Evolutionary conservation across 2,113 vertebrate species (phyloP), one percentile per base, ranked within the genome.

Genomic region (Oxyura jamaicensis): DNA sequence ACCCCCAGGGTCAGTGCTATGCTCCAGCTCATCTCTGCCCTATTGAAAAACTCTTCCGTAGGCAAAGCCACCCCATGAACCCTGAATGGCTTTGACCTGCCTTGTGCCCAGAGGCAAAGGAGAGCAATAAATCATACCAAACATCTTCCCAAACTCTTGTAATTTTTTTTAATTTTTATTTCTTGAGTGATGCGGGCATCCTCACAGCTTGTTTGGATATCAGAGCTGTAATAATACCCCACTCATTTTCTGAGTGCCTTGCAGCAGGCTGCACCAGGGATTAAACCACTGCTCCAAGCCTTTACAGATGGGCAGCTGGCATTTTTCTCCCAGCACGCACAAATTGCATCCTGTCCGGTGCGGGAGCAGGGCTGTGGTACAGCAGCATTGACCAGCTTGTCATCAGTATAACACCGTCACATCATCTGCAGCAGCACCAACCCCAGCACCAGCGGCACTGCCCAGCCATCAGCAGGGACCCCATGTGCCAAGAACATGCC

Each of bases 191-290:
- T 52, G 5, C 1, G 3, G 44, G 21, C 7, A 2, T 14, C 42
- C 52, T n/a, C 0, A 0, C 50, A 31, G 36, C 33, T 41, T 5
- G 3, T n/a, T 42, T 17, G 36, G 53, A 25, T 4, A 48, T 10
- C 52, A 21, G 8, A 41, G 28, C 58, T 46, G 4, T 36, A 5
- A 3, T 10, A 53, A 58, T 66, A 29, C 8, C 39, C 31, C 19
- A 8, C 28, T 13, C 10, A 8, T 33, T 6, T 33, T 52, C 18
- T 3, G 13, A 5, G 11, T 4, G 2, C 46, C 21, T 15, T 0
- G 0, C 2, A 5, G 26, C 26, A 15, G 17, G 26, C 19, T 8
- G 16, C 25, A 44, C 26, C 16, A 23, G 20, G 31, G 53, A 53
- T 28, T 33, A 74, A 42, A 42, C 23, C 10, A 39, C 53, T 29